phyloP scores from a whole-genome alignment of 2,113 vertebrate genomes.

The Acrocephalus arundinaceus region DNA sequence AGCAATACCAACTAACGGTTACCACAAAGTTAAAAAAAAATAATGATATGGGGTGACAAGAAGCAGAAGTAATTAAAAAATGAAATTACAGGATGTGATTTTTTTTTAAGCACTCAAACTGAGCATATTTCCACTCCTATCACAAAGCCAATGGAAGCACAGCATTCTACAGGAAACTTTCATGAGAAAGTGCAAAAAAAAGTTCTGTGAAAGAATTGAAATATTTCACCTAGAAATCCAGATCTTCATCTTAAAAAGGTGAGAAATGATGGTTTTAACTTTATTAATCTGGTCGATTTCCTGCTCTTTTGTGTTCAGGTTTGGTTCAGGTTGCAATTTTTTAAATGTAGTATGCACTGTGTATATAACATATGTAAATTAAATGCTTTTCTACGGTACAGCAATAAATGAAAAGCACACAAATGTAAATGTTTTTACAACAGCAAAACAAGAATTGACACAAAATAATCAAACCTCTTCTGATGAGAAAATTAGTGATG shows the following conservation, averaged over 20 bases:
- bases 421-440: not conserved
- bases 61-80: not conserved
- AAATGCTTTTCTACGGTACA: not conserved
- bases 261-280: not conserved
- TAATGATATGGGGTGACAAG: conserved; percentile 18
- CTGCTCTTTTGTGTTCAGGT: not conserved
- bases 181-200: not conserved
- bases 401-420: not conserved
- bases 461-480: not conserved
- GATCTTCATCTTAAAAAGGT: not conserved
- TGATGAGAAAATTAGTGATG: not conserved
- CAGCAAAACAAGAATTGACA: not conserved
- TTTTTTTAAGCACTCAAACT: not conserved
- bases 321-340: not conserved
- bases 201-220: not conserved
- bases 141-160: not conserved
- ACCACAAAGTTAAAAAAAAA: not conserved
- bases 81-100: not conserved
- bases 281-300: not conserved
- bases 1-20: not conserved
- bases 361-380: not conserved
- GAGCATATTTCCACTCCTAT: not conserved
- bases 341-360: not conserved
- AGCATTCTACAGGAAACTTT: not conserved
- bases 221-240: not conserved